These are phyloP conservation scores for Formica aserva DNA, from an alignment of 2,888 invertebrate genomes.

Conservation along the genomic window DNA sequence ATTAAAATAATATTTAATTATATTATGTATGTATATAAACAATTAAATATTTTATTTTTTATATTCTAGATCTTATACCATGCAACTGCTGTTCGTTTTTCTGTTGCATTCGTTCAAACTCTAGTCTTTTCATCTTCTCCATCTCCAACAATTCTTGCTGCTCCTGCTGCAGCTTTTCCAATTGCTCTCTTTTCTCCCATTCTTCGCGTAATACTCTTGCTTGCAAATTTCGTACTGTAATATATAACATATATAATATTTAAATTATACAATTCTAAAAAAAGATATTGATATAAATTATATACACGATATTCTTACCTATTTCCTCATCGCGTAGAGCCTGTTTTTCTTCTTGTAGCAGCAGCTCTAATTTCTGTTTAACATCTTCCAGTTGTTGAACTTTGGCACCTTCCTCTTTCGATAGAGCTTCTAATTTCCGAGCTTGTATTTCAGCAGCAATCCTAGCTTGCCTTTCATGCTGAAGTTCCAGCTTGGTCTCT, in stretches of 20 bases:
- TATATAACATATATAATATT: background rate
- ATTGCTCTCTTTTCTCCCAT: constrained; percentile 93
- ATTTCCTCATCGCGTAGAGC: constrained; percentile 95
- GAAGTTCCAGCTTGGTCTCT: constrained; percentile 79
- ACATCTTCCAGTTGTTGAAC: constrained; percentile 91
- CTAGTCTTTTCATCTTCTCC: constrained; percentile 91
- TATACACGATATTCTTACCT: constrained; percentile 78
- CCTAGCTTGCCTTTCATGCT: constrained; percentile 85
- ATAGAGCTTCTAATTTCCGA: constrained; percentile 89
- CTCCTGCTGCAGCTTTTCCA: constrained; percentile 93
- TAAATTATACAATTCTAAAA: background rate
- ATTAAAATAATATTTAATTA: background rate
- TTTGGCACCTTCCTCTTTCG: constrained; percentile 91
- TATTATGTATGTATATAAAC: background rate
- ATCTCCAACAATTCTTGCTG: constrained; percentile 91
- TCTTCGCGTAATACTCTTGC: constrained; percentile 93
- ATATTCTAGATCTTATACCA: constrained; percentile 86
- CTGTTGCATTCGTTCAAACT: constrained; percentile 91
- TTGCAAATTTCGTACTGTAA: constrained; percentile 88
- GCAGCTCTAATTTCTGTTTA: constrained; percentile 89
- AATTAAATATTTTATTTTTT: constrained; percentile 2
- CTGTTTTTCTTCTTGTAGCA: constrained; percentile 93
- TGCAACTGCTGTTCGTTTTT: constrained; percentile 90
- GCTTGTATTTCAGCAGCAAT: constrained; percentile 87
- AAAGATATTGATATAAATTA: background rate